Base-by-base conservation (phyloP, 2,113 vertebrate species). In the Cololabis saira region DNA sequence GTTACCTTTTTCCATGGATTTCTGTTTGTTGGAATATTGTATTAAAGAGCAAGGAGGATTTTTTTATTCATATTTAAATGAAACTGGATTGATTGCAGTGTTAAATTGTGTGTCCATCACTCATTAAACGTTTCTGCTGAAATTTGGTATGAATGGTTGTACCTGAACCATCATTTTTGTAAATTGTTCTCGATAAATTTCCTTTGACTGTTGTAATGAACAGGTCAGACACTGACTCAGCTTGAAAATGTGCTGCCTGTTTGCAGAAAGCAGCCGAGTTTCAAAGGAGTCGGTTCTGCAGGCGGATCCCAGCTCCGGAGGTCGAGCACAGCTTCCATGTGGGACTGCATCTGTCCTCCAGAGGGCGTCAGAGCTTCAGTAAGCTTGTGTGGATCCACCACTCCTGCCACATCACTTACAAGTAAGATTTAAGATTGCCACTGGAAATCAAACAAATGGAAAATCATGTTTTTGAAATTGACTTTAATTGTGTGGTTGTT, bases 381-480 rank as follows among this genome's bases (percentile, higher is more conserved):
- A 99, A 98, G 83, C 95, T 99, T 44, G 90, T 94, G 62, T 99
- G 98, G 98, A 93, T 97, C 85, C 98, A 99, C 91, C 97, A 99
- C 84, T 99, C 98, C 72, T 99, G 96, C 91, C 96, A 98, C 77
- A 93, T 97, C 77, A 95, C 94, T 30, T 96, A 96, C 92, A 97
- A 91, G 98, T 99, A 85, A 89, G 94, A 79, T 9, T 27, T 9
- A 40, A 4, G 2, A 48, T 12, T 14, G 3, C 5, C 1, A 30
- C 12, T 3, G 14, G 6, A 11, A 21, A 17, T 54, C 17, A 22
- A 21, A 17, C 4, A 50, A 12, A 58, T 4, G 22, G 59, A 21
- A 1, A 1, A 12, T 1, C 0, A 0, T 2, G 4, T 40, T 67
- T 57, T 18, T 1, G 15, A 3, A 51, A 24, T n/a, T 67, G 15